Percentiles rank a stretch among this genome's conserved stretches.
Conservation (phyloP, 2,797 vertebrate species). For the Onychomys arenicola region DNA sequence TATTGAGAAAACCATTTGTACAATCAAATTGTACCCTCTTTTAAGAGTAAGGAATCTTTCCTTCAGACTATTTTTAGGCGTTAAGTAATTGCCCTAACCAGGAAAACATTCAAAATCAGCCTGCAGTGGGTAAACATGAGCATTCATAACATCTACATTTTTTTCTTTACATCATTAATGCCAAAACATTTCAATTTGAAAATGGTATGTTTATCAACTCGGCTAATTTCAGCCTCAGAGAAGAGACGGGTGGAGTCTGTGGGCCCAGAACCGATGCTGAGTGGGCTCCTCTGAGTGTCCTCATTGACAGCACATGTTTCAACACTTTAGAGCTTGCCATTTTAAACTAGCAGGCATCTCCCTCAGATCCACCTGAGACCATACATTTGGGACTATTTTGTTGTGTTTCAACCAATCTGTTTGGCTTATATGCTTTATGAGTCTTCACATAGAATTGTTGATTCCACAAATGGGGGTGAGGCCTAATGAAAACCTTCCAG, state of each 20-base stretch:
- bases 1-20: slow-evolving; percentile 24
- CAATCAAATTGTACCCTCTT: neutral
- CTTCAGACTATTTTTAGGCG: slow-evolving; percentile 17
- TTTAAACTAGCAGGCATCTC: neutral
- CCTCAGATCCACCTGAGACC: neutral
- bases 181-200: slow-evolving; percentile 33
- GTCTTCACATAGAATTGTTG: neutral
- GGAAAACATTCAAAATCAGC: slow-evolving; percentile 7
- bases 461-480: neutral
- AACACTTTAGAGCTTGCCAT: neutral
- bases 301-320: neutral
- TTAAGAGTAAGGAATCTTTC: slow-evolving; percentile 13
- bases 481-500: slow-evolving; percentile 1
- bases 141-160: neutral
- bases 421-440: neutral
- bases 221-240: slow-evolving; percentile 3
- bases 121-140: neutral
- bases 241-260: neutral
- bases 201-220: neutral
- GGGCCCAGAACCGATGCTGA: neutral
- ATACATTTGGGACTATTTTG: slow-evolving; percentile 30
- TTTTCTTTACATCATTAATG: neutral
- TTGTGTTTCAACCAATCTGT: neutral
- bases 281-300: neutral
- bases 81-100: slow-evolving; percentile 29